Evolutionary conservation across 1,140 invertebrate species (phyloP), one percentile per base, ranked within the genome.

Genomic region (Diorhabda sublineata): DNA sequence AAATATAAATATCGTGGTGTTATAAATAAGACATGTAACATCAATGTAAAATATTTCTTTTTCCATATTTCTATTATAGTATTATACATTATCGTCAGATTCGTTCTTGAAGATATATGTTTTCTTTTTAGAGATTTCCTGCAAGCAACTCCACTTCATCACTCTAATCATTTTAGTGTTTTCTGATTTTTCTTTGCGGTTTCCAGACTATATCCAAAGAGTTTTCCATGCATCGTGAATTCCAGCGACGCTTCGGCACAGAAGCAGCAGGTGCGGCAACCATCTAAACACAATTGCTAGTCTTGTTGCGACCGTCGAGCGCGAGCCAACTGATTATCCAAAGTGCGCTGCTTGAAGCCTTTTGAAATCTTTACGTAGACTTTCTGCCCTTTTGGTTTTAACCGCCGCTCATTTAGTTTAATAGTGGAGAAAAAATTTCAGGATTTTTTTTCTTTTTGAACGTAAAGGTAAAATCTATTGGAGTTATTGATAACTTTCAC

Each of bases 231-330:
- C n/a, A 52, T 52, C 47, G 47, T 52, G 47, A 8, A 6, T 52
- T 6, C 47, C 47, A 52, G 47, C 47, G 47, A n/a, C 47, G 47
- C 47, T 52, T n/a, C n/a, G 47, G 47, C 6, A 52, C 47, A 52
- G 47, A 52, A 52, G 47, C 47, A 52, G 47, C 47, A 52, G 47
- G 47, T 52, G 47, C 47, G 47, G 47, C 47, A 52, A 8, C 47
- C 47, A 52, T 52, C n/a, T 8, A 52, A 52, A 52, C 47, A 52
- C 6, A n/a, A 52, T 52, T 52, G 47, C 47, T 52, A 52, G 47
- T 52, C 47, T 52, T 52, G 47, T 52, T 52, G 47, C 47, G 47
- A 52, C 47, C 47, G 47, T 52, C 47, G 47, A 52, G 47, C 47
- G 47, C n/a, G 47, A 52, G n/a, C n/a, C 47, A 52, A 52, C 47